A percentile compares a stretch with the other conserved stretches of the same genome.
phyloP scores from a whole-genome alignment of 2,113 vertebrate species.

The Scytalopus superciliaris region DNA sequence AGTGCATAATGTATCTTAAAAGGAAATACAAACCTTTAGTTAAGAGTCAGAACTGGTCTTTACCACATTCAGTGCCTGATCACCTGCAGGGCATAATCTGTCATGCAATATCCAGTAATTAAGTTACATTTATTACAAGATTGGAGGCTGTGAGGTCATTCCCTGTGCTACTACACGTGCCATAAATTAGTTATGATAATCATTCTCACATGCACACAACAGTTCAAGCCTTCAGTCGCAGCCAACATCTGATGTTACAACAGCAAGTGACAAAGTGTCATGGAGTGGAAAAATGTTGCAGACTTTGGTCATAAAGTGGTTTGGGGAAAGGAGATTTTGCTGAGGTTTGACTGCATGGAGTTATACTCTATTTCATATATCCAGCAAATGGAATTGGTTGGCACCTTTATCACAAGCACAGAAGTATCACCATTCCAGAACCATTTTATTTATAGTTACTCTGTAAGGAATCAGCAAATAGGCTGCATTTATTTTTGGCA shows the following conservation, averaged over 20 bases:
- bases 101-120: constrained; percentile 55
- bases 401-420: neutral
- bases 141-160: constrained; percentile 33
- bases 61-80: constrained; percentile 17
- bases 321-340: neutral
- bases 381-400: neutral
- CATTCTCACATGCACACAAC: neutral
- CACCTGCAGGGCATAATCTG: constrained; percentile 41
- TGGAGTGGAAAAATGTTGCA: neutral
- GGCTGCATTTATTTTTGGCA: neutral
- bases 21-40: constrained; percentile 44
- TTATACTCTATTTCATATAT: neutral
- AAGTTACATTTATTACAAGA: constrained; percentile 33
- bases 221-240: neutral
- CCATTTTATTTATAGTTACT: neutral
- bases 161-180: constrained; percentile 17
- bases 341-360: neutral
- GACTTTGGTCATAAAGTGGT: neutral
- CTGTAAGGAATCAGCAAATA: neutral
- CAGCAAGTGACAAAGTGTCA: neutral
- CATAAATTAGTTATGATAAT: constrained; percentile 28
- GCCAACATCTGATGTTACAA: neutral
- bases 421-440: neutral
- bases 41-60: constrained; percentile 51
- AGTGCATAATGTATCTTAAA: constrained; percentile 13